A percentile compares a stretch with the other conserved stretches of the same genome.
Evolutionary conservation across 2,888 invertebrate species (phyloP).

Genomic region (Buathra laborator): DNA sequence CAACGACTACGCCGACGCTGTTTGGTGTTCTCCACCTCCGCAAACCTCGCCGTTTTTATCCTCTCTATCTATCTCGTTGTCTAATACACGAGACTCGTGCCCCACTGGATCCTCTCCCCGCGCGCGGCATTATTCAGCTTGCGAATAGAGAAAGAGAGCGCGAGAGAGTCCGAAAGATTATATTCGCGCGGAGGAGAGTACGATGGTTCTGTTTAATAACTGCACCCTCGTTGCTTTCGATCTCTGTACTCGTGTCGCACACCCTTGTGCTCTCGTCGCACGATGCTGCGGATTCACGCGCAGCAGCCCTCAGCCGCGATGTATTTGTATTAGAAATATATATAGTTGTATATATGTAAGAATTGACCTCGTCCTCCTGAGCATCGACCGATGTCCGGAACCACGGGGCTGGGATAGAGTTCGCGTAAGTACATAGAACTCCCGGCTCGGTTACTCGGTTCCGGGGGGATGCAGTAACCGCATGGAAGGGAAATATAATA

Average conservation of each 20-base stretch:
- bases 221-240: not conserved
- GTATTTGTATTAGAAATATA: not conserved
- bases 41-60: not conserved
- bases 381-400: slow-evolving; percentile 37
- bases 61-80: slow-evolving; percentile 35
- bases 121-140: not conserved
- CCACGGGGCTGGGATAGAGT: not conserved
- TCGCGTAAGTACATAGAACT: not conserved
- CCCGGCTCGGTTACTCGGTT: slow-evolving; percentile 6
- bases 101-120: not conserved
- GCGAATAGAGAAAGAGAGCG: not conserved
- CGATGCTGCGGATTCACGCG: not conserved
- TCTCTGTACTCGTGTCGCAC: not conserved
- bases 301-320: not conserved
- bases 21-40: slow-evolving; percentile 39
- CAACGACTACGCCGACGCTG: slow-evolving; percentile 58
- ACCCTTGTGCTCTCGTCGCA: not conserved
- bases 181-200: not conserved
- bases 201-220: not conserved
- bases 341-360: not conserved
- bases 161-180: not conserved
- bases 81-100: slow-evolving; percentile 3
- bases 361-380: slow-evolving; percentile 24
- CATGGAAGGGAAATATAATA: slow-evolving; percentile 11
- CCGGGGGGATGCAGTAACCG: slow-evolving; percentile 31